These are phyloP conservation scores for Halcyon leucocephala DNA, from an alignment of 2,797 vertebrate species.

Conservation along the genomic window DNA sequence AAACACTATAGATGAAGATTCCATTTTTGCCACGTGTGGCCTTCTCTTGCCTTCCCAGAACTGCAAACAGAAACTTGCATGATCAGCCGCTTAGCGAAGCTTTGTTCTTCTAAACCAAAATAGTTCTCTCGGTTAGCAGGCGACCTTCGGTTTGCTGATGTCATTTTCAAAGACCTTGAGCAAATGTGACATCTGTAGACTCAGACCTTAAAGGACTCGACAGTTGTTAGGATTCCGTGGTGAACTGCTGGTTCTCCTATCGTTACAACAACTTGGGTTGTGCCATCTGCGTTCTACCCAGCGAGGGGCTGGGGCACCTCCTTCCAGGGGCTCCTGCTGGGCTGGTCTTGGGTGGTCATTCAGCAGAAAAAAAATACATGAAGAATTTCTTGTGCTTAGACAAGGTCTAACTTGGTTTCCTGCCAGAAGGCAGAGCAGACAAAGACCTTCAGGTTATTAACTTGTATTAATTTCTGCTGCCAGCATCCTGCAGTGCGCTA, in stretches of 20 bases:
- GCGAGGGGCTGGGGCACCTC: neutral
- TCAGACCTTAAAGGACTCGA: neutral
- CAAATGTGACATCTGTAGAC: neutral
- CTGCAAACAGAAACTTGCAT: neutral
- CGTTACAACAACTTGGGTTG: neutral
- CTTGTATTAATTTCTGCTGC: neutral
- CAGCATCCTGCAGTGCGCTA: neutral
- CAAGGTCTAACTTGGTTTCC: neutral
- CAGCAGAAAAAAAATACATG: neutral
- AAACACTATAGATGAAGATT: neutral
- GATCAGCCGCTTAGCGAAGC: neutral
- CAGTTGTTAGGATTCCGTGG: neutral
- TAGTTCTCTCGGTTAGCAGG: neutral
- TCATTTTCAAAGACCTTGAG: neutral
- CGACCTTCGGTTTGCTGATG: neutral
- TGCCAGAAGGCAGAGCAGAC: neutral
- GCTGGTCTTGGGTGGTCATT: neutral
- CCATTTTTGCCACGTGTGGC: neutral
- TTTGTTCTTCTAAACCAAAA: constrained; percentile 7
- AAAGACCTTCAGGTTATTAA: constrained; percentile 1
- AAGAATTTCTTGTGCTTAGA: neutral
- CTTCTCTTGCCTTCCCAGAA: constrained; percentile 17
- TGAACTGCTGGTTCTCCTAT: neutral
- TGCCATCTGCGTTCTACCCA: neutral
- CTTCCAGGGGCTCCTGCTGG: neutral